Base-by-base conservation (phyloP, 2,888 invertebrate species). In the Athetis lepigone region DNA sequence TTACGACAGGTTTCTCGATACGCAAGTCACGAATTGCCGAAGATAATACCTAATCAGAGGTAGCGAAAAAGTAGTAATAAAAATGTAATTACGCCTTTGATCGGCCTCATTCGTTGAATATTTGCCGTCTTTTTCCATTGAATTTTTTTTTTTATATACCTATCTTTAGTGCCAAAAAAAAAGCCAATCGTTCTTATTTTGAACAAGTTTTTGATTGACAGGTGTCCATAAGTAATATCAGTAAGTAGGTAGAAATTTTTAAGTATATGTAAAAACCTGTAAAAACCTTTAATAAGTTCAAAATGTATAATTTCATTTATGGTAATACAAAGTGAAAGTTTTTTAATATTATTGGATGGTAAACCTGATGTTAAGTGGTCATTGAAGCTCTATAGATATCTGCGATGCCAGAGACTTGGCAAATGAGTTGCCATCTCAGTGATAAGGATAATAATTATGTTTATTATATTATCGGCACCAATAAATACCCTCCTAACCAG, bases 11-110 rank as follows among this genome's bases (percentile, higher is more conserved):
- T 42, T 52, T 43, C 29, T 29, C 7, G 27, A 47, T 16, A 29
- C 23, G 4, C 21, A 36, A 36, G 23, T 33, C 42, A 58, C 5
- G 27, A 39, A 33, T 16, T 7, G 27, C 13, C 33, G 45, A 25
- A 33, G 23, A 58, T 64, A 75, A 75, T 56, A 49, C 7, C 46
- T 45, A 52, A 61, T 51, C 47, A 52, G 45, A 42, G 18, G 36
- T 29, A 49, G 46, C 8, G 5, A 70, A 70, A 25, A 63, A 42
- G 29, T 49, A 16, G 21, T 21, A 43, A 47, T 19, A 39, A 54
- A 54, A 2, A 43, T 25, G 29, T 8, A 23, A 43, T 42, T 45
- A 29, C 42, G 18, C 7, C 43, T 7, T 23, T 49, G 21, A 57
- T 59, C n/a, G 18, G 21, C 33, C 21, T 25, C 56, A 63, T 76